These are phyloP conservation scores for Lordiphosa collinella DNA, from an alignment of 1,140 invertebrate genomes.

Conservation along the genomic window DNA sequence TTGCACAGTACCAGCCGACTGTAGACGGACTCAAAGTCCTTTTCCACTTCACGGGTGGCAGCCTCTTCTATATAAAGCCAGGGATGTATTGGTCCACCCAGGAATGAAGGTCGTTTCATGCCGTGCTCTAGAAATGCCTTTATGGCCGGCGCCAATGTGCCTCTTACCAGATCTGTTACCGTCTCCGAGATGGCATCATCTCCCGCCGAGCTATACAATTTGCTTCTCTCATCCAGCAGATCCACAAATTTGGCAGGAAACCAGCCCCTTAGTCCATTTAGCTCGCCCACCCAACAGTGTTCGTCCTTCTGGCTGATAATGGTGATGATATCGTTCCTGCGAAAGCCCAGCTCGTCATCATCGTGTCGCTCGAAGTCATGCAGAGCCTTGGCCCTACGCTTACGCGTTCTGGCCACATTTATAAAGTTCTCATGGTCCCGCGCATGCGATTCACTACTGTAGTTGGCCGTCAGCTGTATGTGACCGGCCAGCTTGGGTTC, in stretches of 20 bases:
- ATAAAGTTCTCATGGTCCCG: constrained; percentile 96
- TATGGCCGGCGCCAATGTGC: constrained; percentile 94
- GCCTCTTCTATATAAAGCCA: constrained; percentile 99
- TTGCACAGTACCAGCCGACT: constrained; percentile 98
- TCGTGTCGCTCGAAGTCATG: constrained; percentile 97
- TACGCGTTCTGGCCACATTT: constrained; percentile 92
- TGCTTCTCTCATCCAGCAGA: constrained; percentile 97
- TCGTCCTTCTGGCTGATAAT: constrained; percentile 99
- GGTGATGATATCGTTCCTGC: constrained; percentile 98
- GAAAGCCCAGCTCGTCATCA: constrained; percentile 98
- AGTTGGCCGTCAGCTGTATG: constrained; percentile 93
- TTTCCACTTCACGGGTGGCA: constrained; percentile 96
- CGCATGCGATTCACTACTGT: constrained; percentile 96
- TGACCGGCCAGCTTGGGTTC: constrained; percentile 81
- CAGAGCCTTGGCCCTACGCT: constrained; percentile 93
- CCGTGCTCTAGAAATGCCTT: constrained; percentile 98
- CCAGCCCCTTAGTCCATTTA: constrained; percentile 98
- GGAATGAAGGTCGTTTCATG: constrained; percentile 92
- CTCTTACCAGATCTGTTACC: constrained; percentile 97
- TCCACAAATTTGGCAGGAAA: constrained; percentile 99
- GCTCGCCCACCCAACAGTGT: constrained; percentile 99
- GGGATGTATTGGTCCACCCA: constrained; percentile 95
- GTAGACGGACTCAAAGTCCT: constrained; percentile 98
- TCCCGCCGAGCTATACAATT: constrained; percentile 96
- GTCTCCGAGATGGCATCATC: constrained; percentile 98